Evolutionary conservation across 1,140 invertebrate species (phyloP).

Genomic region (Dicyema japonicum): DNA sequence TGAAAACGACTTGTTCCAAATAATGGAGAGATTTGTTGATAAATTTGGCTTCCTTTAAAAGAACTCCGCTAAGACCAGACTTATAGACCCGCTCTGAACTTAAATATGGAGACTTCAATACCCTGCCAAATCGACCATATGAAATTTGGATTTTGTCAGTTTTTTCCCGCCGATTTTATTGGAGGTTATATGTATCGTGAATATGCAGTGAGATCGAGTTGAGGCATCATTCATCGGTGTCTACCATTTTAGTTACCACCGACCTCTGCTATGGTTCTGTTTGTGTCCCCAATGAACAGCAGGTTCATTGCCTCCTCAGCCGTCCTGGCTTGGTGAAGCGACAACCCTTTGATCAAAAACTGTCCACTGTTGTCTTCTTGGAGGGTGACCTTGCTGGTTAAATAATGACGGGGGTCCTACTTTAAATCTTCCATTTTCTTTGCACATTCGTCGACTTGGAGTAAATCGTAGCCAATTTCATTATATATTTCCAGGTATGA

Average conservation of each 20-base stretch:
- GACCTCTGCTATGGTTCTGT: constrained; percentile 28
- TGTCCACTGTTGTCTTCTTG: constrained; percentile 27
- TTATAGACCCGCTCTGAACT: neutral
- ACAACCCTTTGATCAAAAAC: constrained; percentile 28
- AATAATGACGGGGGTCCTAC: constrained; percentile 9
- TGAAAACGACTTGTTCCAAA: constrained; percentile 26
- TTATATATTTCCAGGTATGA: constrained; percentile 23
- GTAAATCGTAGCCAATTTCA: constrained; percentile 27
- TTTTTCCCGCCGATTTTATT: constrained; percentile 20
- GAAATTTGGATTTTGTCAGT: constrained; percentile 26
- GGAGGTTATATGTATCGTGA: constrained; percentile 27
- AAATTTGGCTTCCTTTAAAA: constrained; percentile 28
- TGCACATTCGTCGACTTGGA: constrained; percentile 23
- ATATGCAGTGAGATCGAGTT: constrained; percentile 33
- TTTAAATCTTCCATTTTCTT: constrained; percentile 26
- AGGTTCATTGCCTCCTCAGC: constrained; percentile 29
- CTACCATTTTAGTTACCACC: constrained; percentile 6
- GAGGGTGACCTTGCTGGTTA: constrained; percentile 22
- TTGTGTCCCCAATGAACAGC: constrained; percentile 27
- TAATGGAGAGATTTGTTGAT: constrained; percentile 34
- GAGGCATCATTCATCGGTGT: constrained; percentile 32
- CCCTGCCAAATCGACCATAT: constrained; percentile 33
- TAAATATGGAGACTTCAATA: no score
- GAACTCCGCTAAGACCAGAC: constrained; percentile 20
- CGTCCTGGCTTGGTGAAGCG: constrained; percentile 23